These are phyloP conservation scores for Anoncus sp. DNA, from an alignment of 2,888 invertebrate genomes.

Conservation along the genomic window DNA sequence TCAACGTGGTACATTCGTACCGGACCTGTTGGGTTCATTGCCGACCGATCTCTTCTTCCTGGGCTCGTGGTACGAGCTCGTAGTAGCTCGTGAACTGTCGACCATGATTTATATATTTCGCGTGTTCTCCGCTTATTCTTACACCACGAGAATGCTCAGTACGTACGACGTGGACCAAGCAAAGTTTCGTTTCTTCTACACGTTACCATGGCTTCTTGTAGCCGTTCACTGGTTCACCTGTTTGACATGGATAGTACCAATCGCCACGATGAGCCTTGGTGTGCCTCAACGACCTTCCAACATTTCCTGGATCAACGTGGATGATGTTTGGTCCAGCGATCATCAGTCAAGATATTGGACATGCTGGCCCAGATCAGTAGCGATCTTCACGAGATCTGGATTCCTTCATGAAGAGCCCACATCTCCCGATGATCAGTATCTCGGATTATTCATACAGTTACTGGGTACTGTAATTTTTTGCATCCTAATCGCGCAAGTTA, in stretches of 20 bases:
- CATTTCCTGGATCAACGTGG: conserved; percentile 75
- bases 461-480: conserved; percentile 72
- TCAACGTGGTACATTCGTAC: conserved; percentile 70
- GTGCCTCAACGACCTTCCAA: conserved; percentile 64
- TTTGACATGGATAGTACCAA: conserved; percentile 77
- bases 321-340: conserved; percentile 69
- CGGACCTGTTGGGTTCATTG: conserved; percentile 76
- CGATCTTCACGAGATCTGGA: conserved; percentile 76
- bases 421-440: conserved; percentile 74
- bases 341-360: conserved; percentile 69
- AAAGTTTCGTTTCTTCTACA: conserved; percentile 70
- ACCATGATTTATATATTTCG: conserved; percentile 75
- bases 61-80: conserved; percentile 63
- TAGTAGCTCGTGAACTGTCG: conserved; percentile 71
- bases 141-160: conserved; percentile 69
- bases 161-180: conserved; percentile 68
- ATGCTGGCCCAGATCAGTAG: conserved; percentile 72
- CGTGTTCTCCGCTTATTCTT: conserved; percentile 70
- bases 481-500: conserved; percentile 72
- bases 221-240: conserved; percentile 79
- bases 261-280: conserved; percentile 59
- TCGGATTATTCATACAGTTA: conserved; percentile 70
- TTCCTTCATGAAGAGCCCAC: conserved; percentile 69
- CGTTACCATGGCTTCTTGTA: conserved; percentile 72
- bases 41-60: conserved; percentile 78